Base-by-base conservation (phyloP, 2,888 invertebrate species). In the Listrodromus nycthemerus region DNA sequence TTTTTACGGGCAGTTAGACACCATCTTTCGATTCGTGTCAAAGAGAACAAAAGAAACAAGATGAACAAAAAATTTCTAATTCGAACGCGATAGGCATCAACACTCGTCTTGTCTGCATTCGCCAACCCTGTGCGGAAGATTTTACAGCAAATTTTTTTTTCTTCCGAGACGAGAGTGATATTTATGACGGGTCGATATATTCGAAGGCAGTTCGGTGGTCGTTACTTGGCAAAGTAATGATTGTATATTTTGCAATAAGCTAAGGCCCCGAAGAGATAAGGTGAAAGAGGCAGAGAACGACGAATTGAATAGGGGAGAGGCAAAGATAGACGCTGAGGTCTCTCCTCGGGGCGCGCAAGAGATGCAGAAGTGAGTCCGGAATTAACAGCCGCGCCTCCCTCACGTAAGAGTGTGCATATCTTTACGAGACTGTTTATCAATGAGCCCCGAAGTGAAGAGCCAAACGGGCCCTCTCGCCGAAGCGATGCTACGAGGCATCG, bases 391-490 rank as follows among this genome's bases (percentile, higher is more conserved):
- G 45, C 67, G 45, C 37, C 67, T 52, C 69, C 13, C 45, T 7
- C 33, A 48, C n/a, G 63, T 30, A 74, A 16, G 30, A 74, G 24
- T 75, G 65, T 37, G 65, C 65, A 16, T 65, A 75, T 75, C 50
- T 86, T 73, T 81, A 83, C 55, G 74, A 86, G 82, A 75, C 84
- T 73, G 79, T 77, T 84, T 67, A 87, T 86, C 87, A 84, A 87
- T 85, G 67, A 50, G 67, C 37, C 71, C 61, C 70, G 73, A 67
- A 79, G 75, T 78, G 73, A 67, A 79, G 75, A 80, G 81, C 61
- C 61, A 27, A 61, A 30, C 27, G 27, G 78, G 74, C 33, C 80
- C 65, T 80, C 75, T 30, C 75, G 33, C 48, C 74, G 2, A 24
- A 30, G 55, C n/a, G 27, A 30, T 30, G 27, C 61, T 55, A 55